A percentile compares a stretch with the other conserved stretches of the same genome.
Evolutionary conservation across 1,140 invertebrate genomes (phyloP).

Genomic region (Aphis craccivora): DNA sequence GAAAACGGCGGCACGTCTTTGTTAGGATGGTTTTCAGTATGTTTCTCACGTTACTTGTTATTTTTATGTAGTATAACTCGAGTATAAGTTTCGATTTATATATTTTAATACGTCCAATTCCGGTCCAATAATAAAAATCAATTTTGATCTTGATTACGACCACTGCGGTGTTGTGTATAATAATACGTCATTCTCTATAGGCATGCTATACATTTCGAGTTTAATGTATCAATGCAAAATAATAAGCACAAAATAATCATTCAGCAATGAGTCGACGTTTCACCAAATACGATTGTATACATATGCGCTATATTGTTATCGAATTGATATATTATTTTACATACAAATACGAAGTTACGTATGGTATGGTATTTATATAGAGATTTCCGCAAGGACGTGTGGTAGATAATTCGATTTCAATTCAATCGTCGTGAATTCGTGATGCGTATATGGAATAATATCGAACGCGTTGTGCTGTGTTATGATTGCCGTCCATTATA

Average conservation of each 20-base stretch:
- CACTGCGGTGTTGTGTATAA: neutral
- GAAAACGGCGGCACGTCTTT: conserved; percentile 33
- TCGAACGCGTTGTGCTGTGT: neutral
- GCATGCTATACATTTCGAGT: neutral
- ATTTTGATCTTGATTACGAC: conserved; percentile 20
- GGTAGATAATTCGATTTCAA: neutral
- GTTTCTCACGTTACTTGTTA: conserved; percentile 29
- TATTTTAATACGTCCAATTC: neutral
- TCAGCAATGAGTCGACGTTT: conserved; percentile 17
- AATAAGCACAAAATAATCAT: neutral
- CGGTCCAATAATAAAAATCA: conserved; percentile 8
- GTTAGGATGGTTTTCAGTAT: neutral
- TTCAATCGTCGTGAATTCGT: neutral
- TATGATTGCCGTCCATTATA: neutral
- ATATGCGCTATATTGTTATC: neutral
- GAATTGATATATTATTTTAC: neutral
- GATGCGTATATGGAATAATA: neutral
- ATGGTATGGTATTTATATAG: neutral
- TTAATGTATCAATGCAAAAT: conserved; percentile 11
- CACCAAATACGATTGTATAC: neutral
- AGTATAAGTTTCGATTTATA: neutral
- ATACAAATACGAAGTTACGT: neutral
- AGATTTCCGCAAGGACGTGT: neutral
- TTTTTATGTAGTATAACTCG: neutral
- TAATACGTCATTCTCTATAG: neutral